Conservation (phyloP, 2,888 invertebrate genomes). For the Metalampra italica region DNA sequence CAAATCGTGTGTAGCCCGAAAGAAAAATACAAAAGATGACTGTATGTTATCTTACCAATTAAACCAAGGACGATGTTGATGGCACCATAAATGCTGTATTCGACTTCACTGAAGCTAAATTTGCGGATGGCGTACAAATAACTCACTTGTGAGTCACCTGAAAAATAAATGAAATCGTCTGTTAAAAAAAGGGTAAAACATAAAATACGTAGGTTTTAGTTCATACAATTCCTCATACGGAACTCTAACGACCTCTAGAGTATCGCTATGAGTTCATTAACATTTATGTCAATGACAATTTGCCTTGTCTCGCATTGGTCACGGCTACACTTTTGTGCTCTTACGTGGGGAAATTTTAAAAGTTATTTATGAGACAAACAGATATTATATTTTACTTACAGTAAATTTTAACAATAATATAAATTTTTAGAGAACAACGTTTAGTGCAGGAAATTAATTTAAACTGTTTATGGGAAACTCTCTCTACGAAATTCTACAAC, state of each 20-base stretch:
- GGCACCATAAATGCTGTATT: constrained; percentile 69
- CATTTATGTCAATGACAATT: constrained; percentile 26
- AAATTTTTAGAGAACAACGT: too few species aligned
- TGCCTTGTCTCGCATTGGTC: constrained; percentile 18
- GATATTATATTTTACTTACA: neutral
- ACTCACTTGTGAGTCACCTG: constrained; percentile 73
- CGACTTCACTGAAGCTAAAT: constrained; percentile 67
- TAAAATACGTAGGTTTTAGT: too few species aligned
- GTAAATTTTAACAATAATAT: too few species aligned
- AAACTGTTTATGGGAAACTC: too few species aligned
- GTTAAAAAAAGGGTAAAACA: neutral
- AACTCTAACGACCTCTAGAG: neutral
- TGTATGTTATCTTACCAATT: constrained; percentile 43
- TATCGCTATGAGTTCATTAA: constrained; percentile 13
- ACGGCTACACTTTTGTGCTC: constrained; percentile 14
- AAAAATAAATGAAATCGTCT: constrained; percentile 24
- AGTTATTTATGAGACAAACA: neutral
- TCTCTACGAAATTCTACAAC: too few species aligned
- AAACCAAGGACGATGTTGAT: constrained; percentile 66
- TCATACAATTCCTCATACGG: neutral
- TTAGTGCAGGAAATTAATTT: too few species aligned
- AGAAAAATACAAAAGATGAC: too few species aligned
- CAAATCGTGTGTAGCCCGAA: too few species aligned
- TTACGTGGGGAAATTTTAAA: constrained; percentile 25
- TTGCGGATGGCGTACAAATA: constrained; percentile 69